These are phyloP conservation scores for Lissocephala sabroskyi DNA, from an alignment of 2,888 invertebrate species.

Conservation along the genomic window DNA sequence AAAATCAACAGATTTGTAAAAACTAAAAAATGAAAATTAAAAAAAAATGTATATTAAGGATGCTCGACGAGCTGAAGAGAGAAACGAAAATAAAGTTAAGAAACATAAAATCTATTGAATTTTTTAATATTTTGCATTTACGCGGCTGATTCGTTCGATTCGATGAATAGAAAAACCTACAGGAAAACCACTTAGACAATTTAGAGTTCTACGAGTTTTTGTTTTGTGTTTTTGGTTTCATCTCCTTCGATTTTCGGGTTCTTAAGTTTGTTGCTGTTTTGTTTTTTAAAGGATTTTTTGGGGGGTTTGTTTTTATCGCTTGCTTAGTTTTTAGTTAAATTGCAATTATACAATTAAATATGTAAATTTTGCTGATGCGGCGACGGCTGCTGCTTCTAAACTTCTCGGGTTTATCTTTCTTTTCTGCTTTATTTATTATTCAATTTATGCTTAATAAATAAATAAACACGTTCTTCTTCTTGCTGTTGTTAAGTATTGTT, in stretches of 20 bases:
- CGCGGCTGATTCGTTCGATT: conserved; percentile 58
- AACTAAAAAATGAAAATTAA: conserved; percentile 36
- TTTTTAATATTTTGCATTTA: conserved; percentile 42
- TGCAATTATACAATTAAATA: conserved; percentile 47
- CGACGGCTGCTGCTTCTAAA: no score
- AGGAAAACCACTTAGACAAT: conserved; percentile 52
- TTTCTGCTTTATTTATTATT: conserved; percentile 26
- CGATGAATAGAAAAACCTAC: conserved; percentile 42
- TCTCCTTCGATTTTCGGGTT: conserved; percentile 35
- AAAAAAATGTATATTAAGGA: background rate
- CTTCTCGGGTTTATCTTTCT: background rate
- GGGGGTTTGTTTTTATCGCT: no score
- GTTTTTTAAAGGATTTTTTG: conserved; percentile 1
- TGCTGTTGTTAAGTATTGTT: conserved; percentile 34
- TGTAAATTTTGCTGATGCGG: conserved; percentile 30
- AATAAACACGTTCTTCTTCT: conserved; percentile 45
- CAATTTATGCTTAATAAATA: conserved; percentile 53
- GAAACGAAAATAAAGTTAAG: no score
- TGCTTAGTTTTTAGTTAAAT: conserved; percentile 16
- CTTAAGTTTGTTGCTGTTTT: conserved; percentile 37
- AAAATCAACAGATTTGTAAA: conserved; percentile 57
- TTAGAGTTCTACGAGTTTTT: background rate
- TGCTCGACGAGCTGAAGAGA: no score
- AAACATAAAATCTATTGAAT: background rate
- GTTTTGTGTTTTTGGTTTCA: conserved; percentile 12